Evolutionary conservation across 2,888 invertebrate species (phyloP), one percentile per base, ranked within the genome.

Genomic region (Agonopterix alstromeriana): DNA sequence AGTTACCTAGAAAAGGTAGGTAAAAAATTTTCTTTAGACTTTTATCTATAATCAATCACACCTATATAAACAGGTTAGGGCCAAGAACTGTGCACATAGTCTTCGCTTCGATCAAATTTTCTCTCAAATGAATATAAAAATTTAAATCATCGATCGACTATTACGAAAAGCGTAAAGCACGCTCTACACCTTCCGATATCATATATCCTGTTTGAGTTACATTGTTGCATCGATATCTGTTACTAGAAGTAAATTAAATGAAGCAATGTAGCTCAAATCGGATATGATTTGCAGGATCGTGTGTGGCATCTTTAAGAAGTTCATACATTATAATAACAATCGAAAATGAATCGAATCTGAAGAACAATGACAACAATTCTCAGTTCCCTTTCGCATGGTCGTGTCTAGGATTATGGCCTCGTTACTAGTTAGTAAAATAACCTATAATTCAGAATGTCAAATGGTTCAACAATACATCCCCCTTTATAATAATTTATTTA

Each of bases 21-120:
- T 84, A 83, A 81, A 83, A 83, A 84, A 81, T 67, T 69, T 70
- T 74, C 61, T 63, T 64, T 77, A 66, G 73, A 70, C 72, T 67
- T 71, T 77, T 76, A 77, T 70, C 75, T 77, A 74, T 70, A 45
- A 49, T 51, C 60, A 62, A 48, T 49, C 61, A 63, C 61, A 63
- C 53, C 59, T 60, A 61, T 55, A 51, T 48, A 43, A 48, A 48
- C 47, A 45, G 48, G 46, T 9, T 42, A 27, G 48, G 45, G 35
- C 8, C 36, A 14, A 49, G 43, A 46, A 43, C 8, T 11, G 35
- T 10, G 10, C 9, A 10, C 11, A 38, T 46, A n/a, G 38, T 8
- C 36, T 36, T 36, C 10, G 45, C 35, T 45, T 36, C 45, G 45
- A 10, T 38, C 2, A 27, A 5, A 27, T 27, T 27, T 27, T 27